phyloP scores from a whole-genome alignment of 2,888 invertebrate species.

The Chrysodeixis includens region DNA sequence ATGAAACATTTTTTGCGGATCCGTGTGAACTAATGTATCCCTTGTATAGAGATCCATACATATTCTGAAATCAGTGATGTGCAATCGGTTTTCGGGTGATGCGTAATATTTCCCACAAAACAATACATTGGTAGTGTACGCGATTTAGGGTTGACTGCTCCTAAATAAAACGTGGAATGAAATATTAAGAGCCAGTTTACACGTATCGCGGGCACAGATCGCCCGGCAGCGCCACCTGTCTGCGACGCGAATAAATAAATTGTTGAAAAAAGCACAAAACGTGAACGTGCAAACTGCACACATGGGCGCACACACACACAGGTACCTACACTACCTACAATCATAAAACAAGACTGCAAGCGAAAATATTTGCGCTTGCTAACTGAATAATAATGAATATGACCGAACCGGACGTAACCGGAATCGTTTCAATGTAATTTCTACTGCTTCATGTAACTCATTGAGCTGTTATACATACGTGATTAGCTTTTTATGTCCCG shows the following conservation, averaged over 20 bases:
- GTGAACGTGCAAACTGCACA: conserved; percentile 62
- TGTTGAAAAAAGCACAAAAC: conserved; percentile 62
- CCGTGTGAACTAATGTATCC: not conserved
- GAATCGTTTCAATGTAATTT: conserved; percentile 63
- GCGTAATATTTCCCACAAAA: conserved; percentile 41
- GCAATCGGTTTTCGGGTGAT: conserved; percentile 14
- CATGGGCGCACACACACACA: conserved; percentile 47
- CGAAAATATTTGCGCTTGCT: conserved; percentile 76
- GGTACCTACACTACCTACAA: conserved; percentile 46
- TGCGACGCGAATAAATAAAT: conserved; percentile 78
- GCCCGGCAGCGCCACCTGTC: conserved; percentile 81
- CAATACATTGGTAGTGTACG: conserved; percentile 59
- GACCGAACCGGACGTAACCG: conserved; percentile 63
- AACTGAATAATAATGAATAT: conserved; percentile 77
- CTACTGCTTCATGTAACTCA: conserved; percentile 51
- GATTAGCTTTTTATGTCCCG: conserved; percentile 43
- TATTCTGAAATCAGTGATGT: conserved; percentile 9
- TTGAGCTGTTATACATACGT: conserved; percentile 45
- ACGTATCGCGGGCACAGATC: conserved; percentile 77
- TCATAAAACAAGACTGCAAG: conserved; percentile 63
- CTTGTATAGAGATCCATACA: not conserved
- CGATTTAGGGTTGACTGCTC: conserved; percentile 66
- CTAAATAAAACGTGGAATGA: conserved; percentile 79
- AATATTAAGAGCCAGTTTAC: conserved; percentile 80
- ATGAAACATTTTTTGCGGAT: not conserved